These are phyloP conservation scores for Aramus guarauna DNA, from an alignment of 2,113 vertebrate genomes.

Conservation along the genomic window DNA sequence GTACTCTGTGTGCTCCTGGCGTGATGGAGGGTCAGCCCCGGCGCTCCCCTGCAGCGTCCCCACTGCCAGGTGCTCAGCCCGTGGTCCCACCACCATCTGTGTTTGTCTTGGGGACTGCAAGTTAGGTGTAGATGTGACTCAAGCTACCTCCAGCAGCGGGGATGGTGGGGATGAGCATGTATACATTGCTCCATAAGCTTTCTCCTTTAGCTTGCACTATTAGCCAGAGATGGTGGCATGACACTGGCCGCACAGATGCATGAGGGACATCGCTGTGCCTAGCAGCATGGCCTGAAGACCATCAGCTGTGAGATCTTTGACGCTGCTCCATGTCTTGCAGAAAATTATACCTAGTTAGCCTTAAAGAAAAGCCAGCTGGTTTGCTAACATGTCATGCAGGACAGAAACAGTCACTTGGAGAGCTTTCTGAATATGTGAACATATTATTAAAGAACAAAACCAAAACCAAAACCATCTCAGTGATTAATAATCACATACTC, in stretches of 20 bases:
- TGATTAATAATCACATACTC: not conserved
- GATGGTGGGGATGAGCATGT: not conserved
- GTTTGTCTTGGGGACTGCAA: not conserved
- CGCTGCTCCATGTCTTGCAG: not conserved
- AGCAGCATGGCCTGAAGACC: not conserved
- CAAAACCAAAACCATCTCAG: not conserved
- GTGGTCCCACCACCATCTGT: rapidly evolving
- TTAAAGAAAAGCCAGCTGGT: not conserved
- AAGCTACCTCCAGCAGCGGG: not conserved
- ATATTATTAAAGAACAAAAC: not conserved
- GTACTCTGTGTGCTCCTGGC: not conserved
- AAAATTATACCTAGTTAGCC: not conserved
- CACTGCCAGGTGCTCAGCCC: not conserved
- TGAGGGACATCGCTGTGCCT: not conserved
- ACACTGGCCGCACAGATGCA: not conserved
- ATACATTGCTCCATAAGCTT: not conserved
- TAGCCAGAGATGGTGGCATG: not conserved
- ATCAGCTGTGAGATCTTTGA: not conserved
- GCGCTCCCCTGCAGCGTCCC: not conserved
- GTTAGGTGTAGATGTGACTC: not conserved
- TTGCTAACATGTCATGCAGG: not conserved
- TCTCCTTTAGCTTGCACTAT: not conserved
- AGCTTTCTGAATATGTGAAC: not conserved
- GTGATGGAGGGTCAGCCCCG: not conserved
- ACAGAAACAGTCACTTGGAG: not conserved